These are phyloP conservation scores for Thera obeliscata DNA, from an alignment of 2,888 invertebrate species.

Conservation along the genomic window DNA sequence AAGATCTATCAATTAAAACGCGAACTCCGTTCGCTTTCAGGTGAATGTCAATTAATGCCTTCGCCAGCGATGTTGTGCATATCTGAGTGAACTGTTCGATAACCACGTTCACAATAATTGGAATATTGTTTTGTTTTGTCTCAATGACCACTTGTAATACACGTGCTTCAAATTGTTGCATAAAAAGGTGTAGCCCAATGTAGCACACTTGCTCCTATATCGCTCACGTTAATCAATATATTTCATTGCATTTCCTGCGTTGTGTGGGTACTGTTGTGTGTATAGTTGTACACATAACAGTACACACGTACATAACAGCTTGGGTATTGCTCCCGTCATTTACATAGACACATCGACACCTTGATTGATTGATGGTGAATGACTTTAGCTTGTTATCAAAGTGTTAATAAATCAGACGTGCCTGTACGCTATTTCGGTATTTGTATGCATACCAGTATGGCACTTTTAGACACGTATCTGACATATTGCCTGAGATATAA, in stretches of 20 bases:
- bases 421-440: slow-evolving; percentile 36
- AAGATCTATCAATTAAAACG: slow-evolving; percentile 75
- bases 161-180: no score
- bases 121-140: not conserved
- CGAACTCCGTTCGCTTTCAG: slow-evolving; percentile 72
- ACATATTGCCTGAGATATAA: not conserved
- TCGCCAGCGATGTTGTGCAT: slow-evolving; percentile 48
- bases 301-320: slow-evolving; percentile 29
- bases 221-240: slow-evolving; percentile 25
- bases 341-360: slow-evolving; percentile 56
- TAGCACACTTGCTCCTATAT: slow-evolving; percentile 5
- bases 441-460: slow-evolving; percentile 17
- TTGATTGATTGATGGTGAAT: slow-evolving; percentile 59
- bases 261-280: slow-evolving; percentile 3
- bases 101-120: slow-evolving; percentile 32
- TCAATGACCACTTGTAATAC: not conserved
- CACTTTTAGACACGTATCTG: slow-evolving; percentile 26
- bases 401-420: slow-evolving; percentile 55
- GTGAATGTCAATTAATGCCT: slow-evolving; percentile 67
- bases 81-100: slow-evolving; percentile 47
- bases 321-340: slow-evolving; percentile 55
- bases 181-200: not conserved
- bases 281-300: slow-evolving; percentile 23
- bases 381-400: slow-evolving; percentile 57
- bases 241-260: slow-evolving; percentile 23